A percentile compares a stretch with the other conserved stretches of the same genome.
These are phyloP conservation scores for Circaetus cinerascens DNA, from an alignment of 2,113 vertebrate genomes.

Conservation along the genomic window DNA sequence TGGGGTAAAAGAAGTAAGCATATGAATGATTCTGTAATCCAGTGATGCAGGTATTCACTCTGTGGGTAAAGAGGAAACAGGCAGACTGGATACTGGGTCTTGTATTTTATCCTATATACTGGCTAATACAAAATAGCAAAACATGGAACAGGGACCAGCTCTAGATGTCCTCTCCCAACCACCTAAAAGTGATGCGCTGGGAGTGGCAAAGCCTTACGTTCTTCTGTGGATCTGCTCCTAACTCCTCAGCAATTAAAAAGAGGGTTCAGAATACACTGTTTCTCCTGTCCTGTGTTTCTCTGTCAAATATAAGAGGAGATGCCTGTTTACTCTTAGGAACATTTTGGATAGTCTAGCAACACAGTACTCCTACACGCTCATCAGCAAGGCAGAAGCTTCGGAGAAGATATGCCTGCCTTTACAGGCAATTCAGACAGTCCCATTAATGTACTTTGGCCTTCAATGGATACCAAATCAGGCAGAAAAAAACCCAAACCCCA, in stretches of 20 bases:
- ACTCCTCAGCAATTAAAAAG: not conserved
- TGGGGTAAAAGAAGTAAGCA: not conserved
- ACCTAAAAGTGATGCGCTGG: not conserved
- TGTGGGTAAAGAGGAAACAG: not conserved
- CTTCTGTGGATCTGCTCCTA: not conserved
- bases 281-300: not conserved
- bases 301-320: not conserved
- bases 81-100: not conserved
- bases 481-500: not conserved
- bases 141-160: not conserved
- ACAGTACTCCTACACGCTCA: not conserved
- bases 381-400: not conserved
- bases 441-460: not conserved
- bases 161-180: not conserved
- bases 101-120: not conserved
- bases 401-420: not conserved
- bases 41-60: not conserved
- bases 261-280: not conserved
- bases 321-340: not conserved
- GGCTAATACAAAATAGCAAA: not conserved
- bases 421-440: not conserved
- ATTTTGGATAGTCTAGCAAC: not conserved
- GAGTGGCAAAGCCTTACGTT: not conserved
- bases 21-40: not conserved
- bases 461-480: not conserved